Evolutionary conservation across 2,797 vertebrate species (phyloP).

Genomic region (Ctenopoma multispine): DNA sequence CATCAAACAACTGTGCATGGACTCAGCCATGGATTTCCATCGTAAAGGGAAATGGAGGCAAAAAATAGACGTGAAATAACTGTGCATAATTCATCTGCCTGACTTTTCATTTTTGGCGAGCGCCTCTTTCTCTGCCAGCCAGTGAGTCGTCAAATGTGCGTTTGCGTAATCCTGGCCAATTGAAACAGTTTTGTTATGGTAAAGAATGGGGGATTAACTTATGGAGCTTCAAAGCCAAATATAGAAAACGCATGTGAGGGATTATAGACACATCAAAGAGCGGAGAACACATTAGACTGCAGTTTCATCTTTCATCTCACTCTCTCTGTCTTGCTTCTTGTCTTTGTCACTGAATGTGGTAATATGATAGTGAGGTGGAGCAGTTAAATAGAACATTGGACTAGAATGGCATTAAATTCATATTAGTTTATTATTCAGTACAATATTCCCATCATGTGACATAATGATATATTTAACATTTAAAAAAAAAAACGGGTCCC

Average conservation of each 20-base stretch:
- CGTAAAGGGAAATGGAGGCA: background rate
- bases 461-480: no score
- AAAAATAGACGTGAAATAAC: constrained; percentile 18
- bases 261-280: constrained; percentile 81
- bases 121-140: constrained; percentile 36
- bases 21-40: background rate
- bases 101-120: constrained; percentile 17
- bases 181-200: constrained; percentile 70
- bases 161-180: constrained; percentile 67
- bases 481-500: no score
- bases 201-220: constrained; percentile 73
- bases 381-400: constrained; percentile 1
- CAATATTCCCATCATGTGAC: background rate
- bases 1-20: constrained; percentile 27
- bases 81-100: constrained; percentile 8
- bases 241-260: constrained; percentile 73
- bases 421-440: background rate
- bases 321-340: background rate
- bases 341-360: constrained; percentile 16
- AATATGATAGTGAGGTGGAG: background rate
- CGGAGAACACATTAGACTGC: constrained; percentile 59
- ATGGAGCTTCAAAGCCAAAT: constrained; percentile 77
- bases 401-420: background rate
- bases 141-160: constrained; percentile 51
- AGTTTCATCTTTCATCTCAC: constrained; percentile 49